A percentile compares a stretch with the other conserved stretches of the same genome.
These are phyloP conservation scores for Lutraria lutraria DNA, from an alignment of 2,888 invertebrate genomes.

Conservation along the genomic window DNA sequence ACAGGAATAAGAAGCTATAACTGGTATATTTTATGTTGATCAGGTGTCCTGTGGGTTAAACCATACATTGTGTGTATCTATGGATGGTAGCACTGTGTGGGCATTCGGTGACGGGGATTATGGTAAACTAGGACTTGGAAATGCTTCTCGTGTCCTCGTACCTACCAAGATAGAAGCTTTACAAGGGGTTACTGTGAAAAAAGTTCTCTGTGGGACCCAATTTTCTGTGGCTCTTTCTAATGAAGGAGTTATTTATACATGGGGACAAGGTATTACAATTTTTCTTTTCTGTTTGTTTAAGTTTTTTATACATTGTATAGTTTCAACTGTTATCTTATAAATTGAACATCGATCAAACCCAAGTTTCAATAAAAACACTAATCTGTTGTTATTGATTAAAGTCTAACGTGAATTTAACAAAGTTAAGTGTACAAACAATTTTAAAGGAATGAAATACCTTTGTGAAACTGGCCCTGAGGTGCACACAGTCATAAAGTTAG, in stretches of 20 bases:
- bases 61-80: constrained; percentile 89
- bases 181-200: constrained; percentile 88
- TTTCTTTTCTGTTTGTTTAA: not conserved
- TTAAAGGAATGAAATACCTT: too few species aligned
- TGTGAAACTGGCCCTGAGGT: too few species aligned
- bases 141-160: constrained; percentile 83
- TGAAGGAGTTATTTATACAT: constrained; percentile 89
- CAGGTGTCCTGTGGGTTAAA: constrained; percentile 90
- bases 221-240: constrained; percentile 90
- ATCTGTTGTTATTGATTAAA: too few species aligned
- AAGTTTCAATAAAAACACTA: too few species aligned
- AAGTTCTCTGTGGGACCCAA: constrained; percentile 90
- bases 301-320: not conserved
- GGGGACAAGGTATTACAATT: constrained; percentile 87
- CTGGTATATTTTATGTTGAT: not conserved
- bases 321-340: too few species aligned
- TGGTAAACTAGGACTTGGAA: constrained; percentile 89
- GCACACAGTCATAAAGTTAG: too few species aligned
- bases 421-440: too few species aligned
- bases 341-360: too few species aligned
- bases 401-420: too few species aligned
- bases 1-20: not conserved
- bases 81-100: constrained; percentile 89
- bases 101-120: constrained; percentile 90
- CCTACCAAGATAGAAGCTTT: constrained; percentile 89